Percentiles rank a stretch among this genome's conserved stretches.
Conservation (phyloP, 2,113 vertebrate genomes). For the Sclerurus mexicanus region DNA sequence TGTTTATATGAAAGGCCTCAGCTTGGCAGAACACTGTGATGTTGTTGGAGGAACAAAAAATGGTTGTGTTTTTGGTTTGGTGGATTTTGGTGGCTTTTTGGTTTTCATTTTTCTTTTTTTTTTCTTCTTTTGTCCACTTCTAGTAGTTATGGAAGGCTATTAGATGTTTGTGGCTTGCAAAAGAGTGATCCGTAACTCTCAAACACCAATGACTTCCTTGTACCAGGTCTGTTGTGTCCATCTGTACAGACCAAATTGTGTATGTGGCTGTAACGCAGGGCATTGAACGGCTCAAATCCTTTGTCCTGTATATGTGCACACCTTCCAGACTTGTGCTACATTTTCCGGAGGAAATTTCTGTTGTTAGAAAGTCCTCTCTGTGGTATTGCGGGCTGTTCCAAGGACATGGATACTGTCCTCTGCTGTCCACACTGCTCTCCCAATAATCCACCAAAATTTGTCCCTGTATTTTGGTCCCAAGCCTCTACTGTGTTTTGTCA, state of each 20-base stretch:
- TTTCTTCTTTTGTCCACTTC: background rate
- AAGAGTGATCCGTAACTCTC: background rate
- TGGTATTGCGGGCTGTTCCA: background rate
- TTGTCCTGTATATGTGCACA: background rate
- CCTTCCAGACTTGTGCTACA: background rate
- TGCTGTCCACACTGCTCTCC: background rate
- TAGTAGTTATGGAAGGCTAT: background rate
- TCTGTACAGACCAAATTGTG: background rate
- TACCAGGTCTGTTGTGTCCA: background rate
- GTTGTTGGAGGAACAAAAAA: background rate
- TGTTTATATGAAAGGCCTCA: background rate
- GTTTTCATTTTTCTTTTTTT: background rate
- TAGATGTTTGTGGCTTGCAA: background rate
- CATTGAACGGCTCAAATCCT: background rate
- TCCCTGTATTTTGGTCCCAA: background rate
- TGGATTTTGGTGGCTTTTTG: rapidly evolving
- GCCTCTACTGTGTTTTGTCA: background rate
- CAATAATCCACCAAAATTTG: background rate
- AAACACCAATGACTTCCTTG: background rate
- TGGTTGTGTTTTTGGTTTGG: background rate
- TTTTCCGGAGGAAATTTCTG: background rate
- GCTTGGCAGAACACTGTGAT: background rate
- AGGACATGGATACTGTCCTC: background rate
- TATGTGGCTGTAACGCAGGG: background rate
- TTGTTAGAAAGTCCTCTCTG: background rate